These are phyloP conservation scores for Perca flavescens DNA, from an alignment of 2,113 vertebrate genomes.

Conservation along the genomic window DNA sequence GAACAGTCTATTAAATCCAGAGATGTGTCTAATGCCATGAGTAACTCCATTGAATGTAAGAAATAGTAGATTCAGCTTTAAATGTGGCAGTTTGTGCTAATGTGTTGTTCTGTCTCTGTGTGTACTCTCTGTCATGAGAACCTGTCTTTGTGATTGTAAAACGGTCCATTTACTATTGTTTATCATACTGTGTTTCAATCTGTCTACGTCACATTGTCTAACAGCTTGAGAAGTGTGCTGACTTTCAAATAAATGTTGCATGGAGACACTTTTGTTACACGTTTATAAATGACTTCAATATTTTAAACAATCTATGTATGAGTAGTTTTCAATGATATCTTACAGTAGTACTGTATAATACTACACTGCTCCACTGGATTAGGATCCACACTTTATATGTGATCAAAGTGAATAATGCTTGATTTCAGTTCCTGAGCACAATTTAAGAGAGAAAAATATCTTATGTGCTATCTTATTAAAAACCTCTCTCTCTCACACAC, in stretches of 20 bases:
- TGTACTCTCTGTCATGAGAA: neutral
- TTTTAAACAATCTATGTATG: no score
- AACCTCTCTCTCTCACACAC: no score
- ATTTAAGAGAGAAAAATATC: neutral
- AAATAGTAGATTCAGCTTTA: neutral
- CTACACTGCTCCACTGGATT: neutral
- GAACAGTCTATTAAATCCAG: rapidly evolving
- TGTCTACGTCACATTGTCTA: constrained; percentile 28
- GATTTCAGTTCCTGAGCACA: neutral
- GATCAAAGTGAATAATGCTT: neutral
- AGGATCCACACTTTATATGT: neutral
- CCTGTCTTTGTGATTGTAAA: constrained; percentile 2
- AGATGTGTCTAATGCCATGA: rapidly evolving
- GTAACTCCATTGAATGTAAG: neutral
- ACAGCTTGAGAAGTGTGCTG: constrained; percentile 20
- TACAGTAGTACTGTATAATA: neutral
- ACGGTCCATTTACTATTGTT: neutral
- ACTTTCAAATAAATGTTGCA: constrained; percentile 62
- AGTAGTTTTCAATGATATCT: neutral
- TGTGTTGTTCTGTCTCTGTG: constrained; percentile 18
- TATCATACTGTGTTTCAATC: neutral
- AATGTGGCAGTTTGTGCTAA: constrained; percentile 17
- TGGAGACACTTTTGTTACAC: constrained; percentile 33
- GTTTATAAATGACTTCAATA: neutral
- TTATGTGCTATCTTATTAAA: neutral